Base-by-base conservation (phyloP, 2,888 invertebrate species). In the Drosophila greeni region DNA sequence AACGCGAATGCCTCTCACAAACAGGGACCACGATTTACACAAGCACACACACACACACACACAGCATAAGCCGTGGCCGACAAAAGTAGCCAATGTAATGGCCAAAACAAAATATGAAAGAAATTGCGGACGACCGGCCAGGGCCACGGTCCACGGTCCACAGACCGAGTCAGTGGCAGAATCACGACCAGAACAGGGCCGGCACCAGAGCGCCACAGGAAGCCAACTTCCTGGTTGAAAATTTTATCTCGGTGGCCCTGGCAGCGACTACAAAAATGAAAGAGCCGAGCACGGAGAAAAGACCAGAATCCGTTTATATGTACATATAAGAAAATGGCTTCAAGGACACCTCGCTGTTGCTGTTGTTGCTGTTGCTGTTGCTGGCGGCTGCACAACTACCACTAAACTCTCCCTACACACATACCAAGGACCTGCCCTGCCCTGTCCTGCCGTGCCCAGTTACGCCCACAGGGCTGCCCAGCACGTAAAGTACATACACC, bases 1-100 rank as follows among this genome's bases (percentile, higher is more conserved):
- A 73, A 62, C 61, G 62, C 68, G 43, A 67, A 71, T 76, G 60
- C 66, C 51, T 66, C 56, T 49, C 72, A 52, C 52, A 45, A 34
- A 34, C 34, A 36, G 14, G 18, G 48, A 45, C 24, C 36, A 43
- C 48, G 45, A 34, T 56, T 55, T 66, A 59, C 67, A 76, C 56
- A 48, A 39, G 53, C 60, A 56, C 14, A 43, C n/a, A n/a, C n/a
- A n/a, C n/a, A n/a, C n/a, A n/a, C 36, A 43, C 33, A 29, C 9
- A 42, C 20, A 24, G 34, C 45, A 51, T 29, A 47, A 45, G 51
- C 51, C 71, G 67, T 76, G 74, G 60, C 55, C 77, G 55, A 70
- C 76, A 54, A 75, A 78, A 71, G 76, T 78, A 76, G 78, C 81
- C 76, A 76, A 71, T 73, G 70, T 76, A 78, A 79, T 80, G 78